Evolutionary conservation across 2,113 vertebrate genomes (phyloP), one percentile per base, ranked within the genome.

Genomic region (Eulacestoma nigropectus): DNA sequence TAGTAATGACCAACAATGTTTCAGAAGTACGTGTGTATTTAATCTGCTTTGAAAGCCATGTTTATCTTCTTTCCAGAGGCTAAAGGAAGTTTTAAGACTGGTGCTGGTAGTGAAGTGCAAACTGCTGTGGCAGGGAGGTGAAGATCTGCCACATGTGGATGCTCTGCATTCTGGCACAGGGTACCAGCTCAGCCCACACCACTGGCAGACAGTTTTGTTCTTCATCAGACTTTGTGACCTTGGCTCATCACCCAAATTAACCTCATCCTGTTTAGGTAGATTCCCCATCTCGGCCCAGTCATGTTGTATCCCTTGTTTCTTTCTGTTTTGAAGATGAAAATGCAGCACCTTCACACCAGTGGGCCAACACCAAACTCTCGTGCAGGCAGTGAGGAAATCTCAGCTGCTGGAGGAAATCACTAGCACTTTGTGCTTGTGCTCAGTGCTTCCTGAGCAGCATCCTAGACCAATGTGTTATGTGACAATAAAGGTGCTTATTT

Each of bases 331-430:
- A 57, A 50, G 39, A 33, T 7, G 21, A 64, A 89, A 57, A 35
- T 47, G 56, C 57, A 50, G 26, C 39, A 85, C 10, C 8, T 79
- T 41, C 30, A 23, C 2, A 2, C 11, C 4, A 4, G 39, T 10
- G 5, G 56, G 16, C 26, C 2, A 4, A 14, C 9, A 16, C 7
- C 0, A 1, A 73, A 70, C 5, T 77, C 60, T 52, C 0, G 0
- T 47, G 22, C 17, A 3, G 55, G n/a, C 32, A 50, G 29, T 3
- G 1, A 74, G 50, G 25, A 62, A 14, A 13, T 64, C 49, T 72
- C 3, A 10, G 16, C 33, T 13, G 0, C 47, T 74, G 21, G n/a
- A 50, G 44, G 69, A 72, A n/a, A 62, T 42, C 42, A n/a, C 4
- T 39, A 22, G 37, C 8, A 9, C 22, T 57, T 22, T 11, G 59